A percentile compares a stretch with the other conserved stretches of the same genome.
Evolutionary conservation across 2,113 vertebrate genomes (phyloP).

Genomic region (Setophaga kirtlandii): DNA sequence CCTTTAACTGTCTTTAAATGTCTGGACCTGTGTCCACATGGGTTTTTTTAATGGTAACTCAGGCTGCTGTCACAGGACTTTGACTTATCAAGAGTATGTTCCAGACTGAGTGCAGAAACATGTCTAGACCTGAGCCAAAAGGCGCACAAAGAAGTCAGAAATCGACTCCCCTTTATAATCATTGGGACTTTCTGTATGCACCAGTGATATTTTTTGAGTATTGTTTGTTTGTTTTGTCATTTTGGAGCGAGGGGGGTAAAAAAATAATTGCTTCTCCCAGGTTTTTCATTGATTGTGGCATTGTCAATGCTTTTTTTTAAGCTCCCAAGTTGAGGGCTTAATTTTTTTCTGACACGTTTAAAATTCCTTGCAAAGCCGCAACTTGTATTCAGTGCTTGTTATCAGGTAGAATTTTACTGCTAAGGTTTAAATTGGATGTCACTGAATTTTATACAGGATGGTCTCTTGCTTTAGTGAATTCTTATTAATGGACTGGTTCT

Average conservation of each 20-base stretch:
- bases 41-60: background rate
- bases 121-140: background rate
- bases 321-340: background rate
- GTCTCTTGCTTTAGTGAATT: background rate
- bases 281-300: background rate
- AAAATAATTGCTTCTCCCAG: background rate
- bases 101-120: background rate
- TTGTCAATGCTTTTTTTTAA: background rate
- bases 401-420: background rate
- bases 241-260: background rate
- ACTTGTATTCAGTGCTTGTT: background rate
- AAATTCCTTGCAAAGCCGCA: background rate
- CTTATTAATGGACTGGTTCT: conserved; percentile 3
- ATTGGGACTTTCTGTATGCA: background rate
- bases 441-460: background rate
- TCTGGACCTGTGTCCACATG: fast-evolving
- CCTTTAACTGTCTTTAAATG: background rate
- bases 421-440: background rate
- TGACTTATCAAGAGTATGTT: background rate
- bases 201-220: background rate
- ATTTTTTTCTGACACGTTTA: background rate
- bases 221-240: background rate
- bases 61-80: background rate
- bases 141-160: background rate
- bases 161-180: background rate